Evolutionary conservation across 2,888 invertebrate species (phyloP).

Genomic region (Matsumyia berberina): DNA sequence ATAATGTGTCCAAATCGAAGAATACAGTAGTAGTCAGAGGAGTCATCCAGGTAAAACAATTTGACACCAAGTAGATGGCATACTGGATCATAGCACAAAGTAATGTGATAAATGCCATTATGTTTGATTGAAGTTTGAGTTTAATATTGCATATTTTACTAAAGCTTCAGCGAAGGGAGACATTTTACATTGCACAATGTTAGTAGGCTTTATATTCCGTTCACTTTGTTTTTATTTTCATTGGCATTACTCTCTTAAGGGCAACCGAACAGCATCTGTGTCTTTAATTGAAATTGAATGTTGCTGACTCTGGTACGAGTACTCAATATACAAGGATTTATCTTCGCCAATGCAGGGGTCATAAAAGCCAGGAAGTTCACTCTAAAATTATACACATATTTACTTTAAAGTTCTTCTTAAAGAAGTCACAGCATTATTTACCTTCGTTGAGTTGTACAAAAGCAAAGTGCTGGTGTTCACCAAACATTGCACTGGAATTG

Average conservation of each 20-base stretch:
- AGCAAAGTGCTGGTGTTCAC: slow-evolving; percentile 95
- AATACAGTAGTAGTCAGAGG: too few relatives aligned
- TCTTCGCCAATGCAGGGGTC: slow-evolving; percentile 97
- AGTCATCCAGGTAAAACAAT: too few relatives aligned
- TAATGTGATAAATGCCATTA: neutral
- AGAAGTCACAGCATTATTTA: slow-evolving; percentile 81
- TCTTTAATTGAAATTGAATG: slow-evolving; percentile 93
- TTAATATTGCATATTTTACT: neutral
- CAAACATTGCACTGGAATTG: slow-evolving; percentile 96
- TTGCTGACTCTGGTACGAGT: slow-evolving; percentile 91
- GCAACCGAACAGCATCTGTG: slow-evolving; percentile 91
- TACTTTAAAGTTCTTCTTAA: neutral
- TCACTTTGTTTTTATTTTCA: slow-evolving; percentile 30
- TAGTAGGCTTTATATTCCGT: neutral
- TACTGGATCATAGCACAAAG: too few relatives aligned
- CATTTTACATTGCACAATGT: neutral
- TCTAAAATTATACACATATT: slow-evolving; percentile 86
- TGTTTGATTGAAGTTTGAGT: neutral
- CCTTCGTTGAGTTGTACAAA: slow-evolving; percentile 94
- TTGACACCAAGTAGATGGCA: too few relatives aligned
- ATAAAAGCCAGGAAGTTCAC: slow-evolving; percentile 97
- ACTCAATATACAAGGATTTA: slow-evolving; percentile 93
- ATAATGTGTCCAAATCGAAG: too few relatives aligned
- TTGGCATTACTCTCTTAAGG: slow-evolving; percentile 80
- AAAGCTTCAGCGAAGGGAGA: neutral